Percentiles rank a stretch among this genome's conserved stretches.
phyloP scores from a whole-genome alignment of 2,888 invertebrate genomes.

The Netelia inedita region DNA sequence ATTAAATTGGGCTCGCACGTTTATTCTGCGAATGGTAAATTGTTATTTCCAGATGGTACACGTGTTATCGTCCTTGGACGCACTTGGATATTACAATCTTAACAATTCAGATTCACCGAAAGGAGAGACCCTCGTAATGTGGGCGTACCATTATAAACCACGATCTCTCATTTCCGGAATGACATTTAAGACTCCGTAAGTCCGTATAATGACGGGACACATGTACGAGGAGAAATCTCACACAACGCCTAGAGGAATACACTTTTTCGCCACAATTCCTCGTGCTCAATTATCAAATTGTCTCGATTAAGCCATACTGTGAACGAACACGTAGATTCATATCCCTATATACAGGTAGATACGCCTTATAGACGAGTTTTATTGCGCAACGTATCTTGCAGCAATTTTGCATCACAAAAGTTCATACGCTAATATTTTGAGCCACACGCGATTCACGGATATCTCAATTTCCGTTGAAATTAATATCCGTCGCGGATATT shows the following conservation, averaged over 20 bases:
- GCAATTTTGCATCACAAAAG: neutral
- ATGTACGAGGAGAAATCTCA: slow-evolving; percentile 32
- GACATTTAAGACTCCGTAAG: slow-evolving; percentile 56
- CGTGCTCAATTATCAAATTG: slow-evolving; percentile 68
- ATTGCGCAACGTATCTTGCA: slow-evolving; percentile 49
- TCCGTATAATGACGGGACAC: slow-evolving; percentile 22
- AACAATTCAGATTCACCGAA: slow-evolving; percentile 46
- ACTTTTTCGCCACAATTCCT: slow-evolving; percentile 62
- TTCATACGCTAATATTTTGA: neutral
- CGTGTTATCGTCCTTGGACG: slow-evolving; percentile 48
- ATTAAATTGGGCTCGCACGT: neutral
- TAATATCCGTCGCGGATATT: neutral
- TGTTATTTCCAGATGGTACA: slow-evolving; percentile 7
- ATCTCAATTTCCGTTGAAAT: neutral
- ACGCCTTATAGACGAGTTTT: slow-evolving; percentile 29
- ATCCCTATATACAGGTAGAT: slow-evolving; percentile 9
- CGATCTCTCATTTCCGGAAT: slow-evolving; percentile 70
- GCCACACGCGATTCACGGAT: neutral
- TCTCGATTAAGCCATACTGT: slow-evolving; percentile 44
- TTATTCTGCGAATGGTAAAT: slow-evolving; percentile 5
- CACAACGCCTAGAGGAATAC: slow-evolving; percentile 23
- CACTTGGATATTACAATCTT: slow-evolving; percentile 42
- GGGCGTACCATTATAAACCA: slow-evolving; percentile 65
- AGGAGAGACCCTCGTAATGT: slow-evolving; percentile 51
- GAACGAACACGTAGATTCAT: neutral